These are phyloP conservation scores for Sus scrofa DNA, from an alignment of 2,113 vertebrate genomes.

Conservation along the genomic window T2T-Sscrofa CM000824.6:129471501-129472000, in stretches of 20 bases:
- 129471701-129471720: neutral
- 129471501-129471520: constrained; percentile 11
- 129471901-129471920: neutral
- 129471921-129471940: neutral
- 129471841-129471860: neutral
- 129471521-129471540: neutral
- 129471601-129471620: neutral
- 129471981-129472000: neutral
- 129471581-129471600: neutral
- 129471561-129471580: neutral
- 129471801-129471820: neutral
- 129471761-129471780: neutral
- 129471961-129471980: neutral
- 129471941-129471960: neutral
- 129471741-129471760: neutral
- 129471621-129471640: neutral
- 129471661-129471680: neutral
- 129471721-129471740: neutral
- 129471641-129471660: neutral
- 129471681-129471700: neutral
- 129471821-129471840: neutral
- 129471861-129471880: neutral
- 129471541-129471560: neutral
- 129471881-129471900: neutral
- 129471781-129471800: neutral